phyloP scores from a whole-genome alignment of 2,797 vertebrate genomes.

The Myotis myotis region DNA sequence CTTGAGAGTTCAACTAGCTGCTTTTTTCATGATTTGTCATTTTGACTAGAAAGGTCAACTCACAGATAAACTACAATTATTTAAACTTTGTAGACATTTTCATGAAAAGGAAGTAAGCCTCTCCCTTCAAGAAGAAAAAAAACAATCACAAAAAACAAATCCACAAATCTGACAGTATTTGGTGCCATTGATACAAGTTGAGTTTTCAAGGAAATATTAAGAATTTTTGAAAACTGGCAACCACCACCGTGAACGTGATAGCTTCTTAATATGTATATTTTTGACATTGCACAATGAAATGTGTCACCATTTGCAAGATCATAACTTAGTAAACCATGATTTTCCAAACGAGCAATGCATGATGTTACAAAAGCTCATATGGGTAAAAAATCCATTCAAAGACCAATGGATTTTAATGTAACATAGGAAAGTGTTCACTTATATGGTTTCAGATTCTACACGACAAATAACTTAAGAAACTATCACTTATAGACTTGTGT shows the following conservation, averaged over 20 bases:
- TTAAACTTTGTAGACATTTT: neutral
- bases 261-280: neutral
- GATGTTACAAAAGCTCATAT: neutral
- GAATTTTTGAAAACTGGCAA: conserved; percentile 28
- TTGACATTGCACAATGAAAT: neutral
- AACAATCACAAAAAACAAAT: neutral
- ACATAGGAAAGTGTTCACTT: neutral
- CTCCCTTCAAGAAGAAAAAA: neutral
- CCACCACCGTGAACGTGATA: neutral
- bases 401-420: neutral
- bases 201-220: conserved; percentile 28
- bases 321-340: neutral
- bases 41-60: neutral
- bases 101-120: neutral
- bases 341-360: neutral
- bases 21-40: neutral
- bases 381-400: neutral
- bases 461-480: neutral
- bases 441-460: neutral
- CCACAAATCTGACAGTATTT: neutral
- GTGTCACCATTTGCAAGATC: neutral
- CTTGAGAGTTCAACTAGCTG: neutral
- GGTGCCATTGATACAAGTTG: neutral
- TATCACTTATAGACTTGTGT: neutral
- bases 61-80: neutral